Conservation (phyloP, 2,888 invertebrate genomes). For the Cheilosia vernalis region DNA sequence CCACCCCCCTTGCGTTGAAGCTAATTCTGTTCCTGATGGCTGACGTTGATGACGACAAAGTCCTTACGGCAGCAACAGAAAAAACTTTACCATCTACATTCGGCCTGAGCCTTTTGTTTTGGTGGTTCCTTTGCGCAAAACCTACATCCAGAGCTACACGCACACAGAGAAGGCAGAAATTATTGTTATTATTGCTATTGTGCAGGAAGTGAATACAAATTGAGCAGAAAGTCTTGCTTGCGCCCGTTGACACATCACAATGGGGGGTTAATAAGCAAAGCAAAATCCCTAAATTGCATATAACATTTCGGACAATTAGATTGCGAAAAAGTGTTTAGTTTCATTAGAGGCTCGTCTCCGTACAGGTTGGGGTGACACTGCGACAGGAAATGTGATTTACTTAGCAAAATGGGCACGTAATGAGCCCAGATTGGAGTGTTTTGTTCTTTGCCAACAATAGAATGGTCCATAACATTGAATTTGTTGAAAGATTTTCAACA, state of each 20-base stretch:
- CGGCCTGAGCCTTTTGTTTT: constrained; percentile 28
- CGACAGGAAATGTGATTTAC: constrained; percentile 27
- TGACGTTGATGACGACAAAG: constrained; percentile 30
- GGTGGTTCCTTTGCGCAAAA: constrained; percentile 9
- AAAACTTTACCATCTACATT: not conserved
- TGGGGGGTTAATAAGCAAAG: constrained; percentile 70
- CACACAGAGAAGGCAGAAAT: constrained; percentile 31
- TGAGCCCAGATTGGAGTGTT: constrained; percentile 11
- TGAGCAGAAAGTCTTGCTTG: constrained; percentile 1
- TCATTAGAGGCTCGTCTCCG: constrained; percentile 10
- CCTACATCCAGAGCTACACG: not conserved
- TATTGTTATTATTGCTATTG: constrained; percentile 70
- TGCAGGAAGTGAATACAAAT: constrained; percentile 37
- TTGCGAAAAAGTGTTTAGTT: constrained; percentile 58
- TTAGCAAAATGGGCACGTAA: constrained; percentile 12
- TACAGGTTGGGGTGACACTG: not conserved
- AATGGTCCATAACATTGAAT: too few relatives aligned
- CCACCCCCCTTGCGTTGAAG: too few relatives aligned
- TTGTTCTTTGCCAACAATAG: constrained; percentile 9
- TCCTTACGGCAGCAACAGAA: not conserved
- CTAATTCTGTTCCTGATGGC: constrained; percentile 25
- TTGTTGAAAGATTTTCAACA: too few relatives aligned
- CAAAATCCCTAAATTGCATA: constrained; percentile 51
- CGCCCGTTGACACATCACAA: constrained; percentile 48
- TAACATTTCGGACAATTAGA: constrained; percentile 45